A percentile compares a stretch with the other conserved stretches of the same genome.
These are phyloP conservation scores for Cairina moschata DNA, from an alignment of 2,113 vertebrate genomes.

Conservation along the genomic window DNA sequence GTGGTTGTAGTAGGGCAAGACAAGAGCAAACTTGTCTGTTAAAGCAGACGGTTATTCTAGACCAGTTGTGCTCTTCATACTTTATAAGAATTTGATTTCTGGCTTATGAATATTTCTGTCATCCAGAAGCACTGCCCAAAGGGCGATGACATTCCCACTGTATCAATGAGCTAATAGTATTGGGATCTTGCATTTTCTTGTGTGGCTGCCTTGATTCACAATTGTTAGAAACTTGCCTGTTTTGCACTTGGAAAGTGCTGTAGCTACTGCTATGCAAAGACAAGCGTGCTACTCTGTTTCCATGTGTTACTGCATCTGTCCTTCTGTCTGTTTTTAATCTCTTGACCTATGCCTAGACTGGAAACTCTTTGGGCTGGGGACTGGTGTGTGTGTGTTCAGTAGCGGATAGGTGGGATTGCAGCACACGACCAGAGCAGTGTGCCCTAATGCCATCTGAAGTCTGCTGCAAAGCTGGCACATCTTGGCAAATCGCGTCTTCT, in stretches of 20 bases:
- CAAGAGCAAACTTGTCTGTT: background rate
- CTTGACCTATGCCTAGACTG: fast-evolving
- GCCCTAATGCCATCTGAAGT: background rate
- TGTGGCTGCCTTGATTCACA: background rate
- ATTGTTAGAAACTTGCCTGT: background rate
- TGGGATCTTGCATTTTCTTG: background rate
- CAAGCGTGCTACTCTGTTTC: background rate
- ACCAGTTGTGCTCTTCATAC: fast-evolving
- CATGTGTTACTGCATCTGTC: background rate
- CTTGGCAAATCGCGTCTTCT: background rate
- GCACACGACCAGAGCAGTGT: fast-evolving
- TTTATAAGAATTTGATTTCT: background rate
- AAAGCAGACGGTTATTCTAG: background rate
- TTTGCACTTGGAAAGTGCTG: fast-evolving
- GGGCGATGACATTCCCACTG: background rate
- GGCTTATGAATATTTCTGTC: background rate
- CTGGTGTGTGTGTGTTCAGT: background rate
- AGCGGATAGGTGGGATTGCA: background rate
- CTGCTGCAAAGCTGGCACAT: background rate
- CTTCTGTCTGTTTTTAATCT: background rate
- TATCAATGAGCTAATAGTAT: background rate
- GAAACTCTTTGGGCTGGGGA: background rate
- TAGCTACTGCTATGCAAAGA: background rate
- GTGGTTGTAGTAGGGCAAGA: background rate
- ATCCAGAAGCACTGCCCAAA: background rate